These are phyloP conservation scores for Atherix ibis DNA, from an alignment of 2,888 invertebrate genomes.

Conservation along the genomic window DNA sequence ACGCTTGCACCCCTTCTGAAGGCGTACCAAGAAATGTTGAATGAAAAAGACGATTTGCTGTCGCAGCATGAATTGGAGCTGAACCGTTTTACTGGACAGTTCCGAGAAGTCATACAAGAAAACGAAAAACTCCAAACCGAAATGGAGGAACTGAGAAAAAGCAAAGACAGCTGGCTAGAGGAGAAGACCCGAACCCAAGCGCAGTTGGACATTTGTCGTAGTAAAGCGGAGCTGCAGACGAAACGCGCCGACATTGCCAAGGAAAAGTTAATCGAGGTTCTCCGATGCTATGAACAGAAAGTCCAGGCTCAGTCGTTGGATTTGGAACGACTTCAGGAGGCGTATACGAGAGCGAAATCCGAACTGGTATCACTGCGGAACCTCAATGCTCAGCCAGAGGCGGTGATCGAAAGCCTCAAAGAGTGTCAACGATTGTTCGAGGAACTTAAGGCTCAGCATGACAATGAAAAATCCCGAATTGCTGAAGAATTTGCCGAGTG, in stretches of 20 bases:
- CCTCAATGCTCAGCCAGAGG: slow-evolving; percentile 16
- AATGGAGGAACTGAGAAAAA: slow-evolving; percentile 36
- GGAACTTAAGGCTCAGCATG: slow-evolving; percentile 57
- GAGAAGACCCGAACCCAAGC: slow-evolving; percentile 29
- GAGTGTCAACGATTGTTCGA: slow-evolving; percentile 62
- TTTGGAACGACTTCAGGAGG: slow-evolving; percentile 28
- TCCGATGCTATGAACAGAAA: slow-evolving; percentile 58
- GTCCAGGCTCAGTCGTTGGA: slow-evolving; percentile 35
- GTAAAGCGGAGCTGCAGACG: slow-evolving; percentile 30
- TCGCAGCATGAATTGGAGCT: slow-evolving; percentile 54
- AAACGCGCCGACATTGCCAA: slow-evolving; percentile 55
- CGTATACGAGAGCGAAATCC: slow-evolving; percentile 26
- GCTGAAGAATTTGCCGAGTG: slow-evolving; percentile 20
- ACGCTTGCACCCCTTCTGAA: slow-evolving; percentile 49
- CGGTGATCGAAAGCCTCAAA: slow-evolving; percentile 42
- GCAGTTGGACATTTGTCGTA: slow-evolving; percentile 25
- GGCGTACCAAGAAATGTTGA: slow-evolving; percentile 62
- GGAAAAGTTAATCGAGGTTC: slow-evolving; percentile 55
- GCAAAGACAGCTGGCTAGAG: slow-evolving; percentile 29
- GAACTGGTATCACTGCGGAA: slow-evolving; percentile 24
- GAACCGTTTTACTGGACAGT: slow-evolving; percentile 50
- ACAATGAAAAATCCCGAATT: slow-evolving; percentile 47
- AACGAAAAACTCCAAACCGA: slow-evolving; percentile 46
- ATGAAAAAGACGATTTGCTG: slow-evolving; percentile 59
- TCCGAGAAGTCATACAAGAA: slow-evolving; percentile 52